phyloP scores from a whole-genome alignment of 2,888 invertebrate species.

The Gibbula magus region DNA sequence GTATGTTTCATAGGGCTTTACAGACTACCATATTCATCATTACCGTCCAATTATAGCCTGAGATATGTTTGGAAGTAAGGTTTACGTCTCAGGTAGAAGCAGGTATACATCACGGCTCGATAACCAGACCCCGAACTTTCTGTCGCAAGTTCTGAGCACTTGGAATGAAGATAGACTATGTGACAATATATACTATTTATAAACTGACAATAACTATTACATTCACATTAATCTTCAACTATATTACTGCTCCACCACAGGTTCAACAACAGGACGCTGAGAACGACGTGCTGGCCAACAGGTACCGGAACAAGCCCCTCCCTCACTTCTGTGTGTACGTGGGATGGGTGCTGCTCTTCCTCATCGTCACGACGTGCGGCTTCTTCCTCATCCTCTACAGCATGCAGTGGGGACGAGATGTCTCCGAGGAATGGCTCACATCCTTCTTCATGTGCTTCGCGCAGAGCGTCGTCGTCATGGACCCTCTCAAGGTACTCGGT shows the following conservation, averaged over 20 bases:
- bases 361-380: constrained; percentile 64
- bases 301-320: constrained; percentile 31
- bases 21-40: too few relatives aligned
- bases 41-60: too few relatives aligned
- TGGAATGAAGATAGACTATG: too few relatives aligned
- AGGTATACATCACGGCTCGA: too few relatives aligned
- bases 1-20: too few relatives aligned
- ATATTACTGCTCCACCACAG: neutral
- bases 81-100: too few relatives aligned
- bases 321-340: constrained; percentile 47
- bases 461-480: constrained; percentile 71
- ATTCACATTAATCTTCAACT: too few relatives aligned
- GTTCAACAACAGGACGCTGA: neutral
- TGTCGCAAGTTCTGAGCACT: too few relatives aligned
- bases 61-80: too few relatives aligned
- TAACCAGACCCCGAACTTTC: too few relatives aligned
- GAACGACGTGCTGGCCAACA: neutral
- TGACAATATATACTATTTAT: too few relatives aligned
- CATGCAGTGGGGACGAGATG: constrained; percentile 75
- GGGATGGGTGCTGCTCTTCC: constrained; percentile 71
- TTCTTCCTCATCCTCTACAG: constrained; percentile 75
- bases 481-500: constrained; percentile 72
- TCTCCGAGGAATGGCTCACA: constrained; percentile 75
- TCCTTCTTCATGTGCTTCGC: constrained; percentile 73
- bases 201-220: too few relatives aligned